Evolutionary conservation across 2,113 vertebrate species (phyloP).

Genomic region (Tragelaphus strepsiceros): DNA sequence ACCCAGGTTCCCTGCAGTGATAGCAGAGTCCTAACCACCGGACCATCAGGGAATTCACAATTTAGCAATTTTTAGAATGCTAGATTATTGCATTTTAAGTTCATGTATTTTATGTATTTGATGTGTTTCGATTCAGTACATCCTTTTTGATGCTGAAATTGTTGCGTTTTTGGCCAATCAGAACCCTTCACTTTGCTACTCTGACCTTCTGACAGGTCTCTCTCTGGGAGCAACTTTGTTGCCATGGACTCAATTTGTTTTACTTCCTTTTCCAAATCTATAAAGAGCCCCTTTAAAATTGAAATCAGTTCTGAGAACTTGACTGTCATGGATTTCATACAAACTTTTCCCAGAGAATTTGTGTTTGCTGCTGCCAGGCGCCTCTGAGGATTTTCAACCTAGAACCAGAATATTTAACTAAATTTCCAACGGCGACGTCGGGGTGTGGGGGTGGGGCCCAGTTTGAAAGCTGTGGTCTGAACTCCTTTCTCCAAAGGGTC

Average conservation of each 20-base stretch:
- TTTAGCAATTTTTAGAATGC: neutral
- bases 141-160: neutral
- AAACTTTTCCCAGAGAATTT: neutral
- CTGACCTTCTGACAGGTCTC: neutral
- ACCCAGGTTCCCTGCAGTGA: neutral
- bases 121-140: neutral
- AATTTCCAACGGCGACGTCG: neutral
- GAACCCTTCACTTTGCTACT: neutral
- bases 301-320: neutral
- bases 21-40: neutral
- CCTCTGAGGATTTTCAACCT: neutral
- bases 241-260: neutral
- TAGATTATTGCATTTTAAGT: neutral
- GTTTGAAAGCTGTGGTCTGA: neutral
- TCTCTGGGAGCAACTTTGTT: neutral
- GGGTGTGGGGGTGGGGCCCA: neutral
- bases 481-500: neutral
- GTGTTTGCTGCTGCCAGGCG: neutral
- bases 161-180: neutral
- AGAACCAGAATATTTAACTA: neutral
- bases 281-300: neutral
- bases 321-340: too few relatives aligned
- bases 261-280: neutral
- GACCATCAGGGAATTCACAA: neutral
- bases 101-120: neutral